phyloP scores from a whole-genome alignment of 2,113 vertebrate species.

The Coregonus clupeaformis region DNA sequence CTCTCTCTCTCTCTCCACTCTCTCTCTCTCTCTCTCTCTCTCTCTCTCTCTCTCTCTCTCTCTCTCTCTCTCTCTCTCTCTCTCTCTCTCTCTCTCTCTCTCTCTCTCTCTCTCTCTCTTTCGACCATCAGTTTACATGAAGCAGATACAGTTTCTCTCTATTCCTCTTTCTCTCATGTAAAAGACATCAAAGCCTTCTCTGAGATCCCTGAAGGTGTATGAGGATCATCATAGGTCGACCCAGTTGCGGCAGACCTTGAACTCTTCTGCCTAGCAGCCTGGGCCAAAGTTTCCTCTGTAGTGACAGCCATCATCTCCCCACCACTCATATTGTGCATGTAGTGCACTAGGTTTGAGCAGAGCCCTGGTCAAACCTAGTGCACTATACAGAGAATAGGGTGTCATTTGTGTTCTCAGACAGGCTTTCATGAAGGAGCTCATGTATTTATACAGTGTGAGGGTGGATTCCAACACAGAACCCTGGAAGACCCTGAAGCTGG shows the following conservation, averaged over 20 bases:
- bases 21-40: not conserved
- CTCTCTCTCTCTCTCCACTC: too few relatives aligned
- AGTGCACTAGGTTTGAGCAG: too few relatives aligned
- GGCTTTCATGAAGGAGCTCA: conserved; percentile 33
- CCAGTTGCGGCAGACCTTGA: conserved; percentile 42
- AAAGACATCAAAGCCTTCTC: conserved; percentile 46
- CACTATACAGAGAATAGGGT: too few relatives aligned
- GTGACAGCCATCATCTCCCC: conserved; percentile 47
- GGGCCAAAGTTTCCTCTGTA: conserved; percentile 50
- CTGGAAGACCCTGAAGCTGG: too few relatives aligned
- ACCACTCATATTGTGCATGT: conserved; percentile 19
- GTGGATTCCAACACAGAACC: conserved; percentile 39
- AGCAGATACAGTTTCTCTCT: not conserved
- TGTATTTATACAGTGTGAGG: conserved; percentile 62
- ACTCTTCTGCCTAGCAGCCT: conserved; percentile 44
- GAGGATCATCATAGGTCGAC: conserved; percentile 23
- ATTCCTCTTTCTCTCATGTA: conserved; percentile 17
- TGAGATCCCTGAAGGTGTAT: conserved; percentile 7
- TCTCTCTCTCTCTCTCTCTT: not conserved
- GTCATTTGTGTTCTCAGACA: conserved; percentile 11
- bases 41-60: too few relatives aligned
- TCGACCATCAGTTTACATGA: conserved; percentile 10
- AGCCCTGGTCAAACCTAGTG: too few relatives aligned
- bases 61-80: too few relatives aligned
- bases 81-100: too few relatives aligned